Evolutionary conservation across 1,140 invertebrate genomes (phyloP), one percentile per base, ranked within the genome.

Genomic region (Elysia chlorotica): DNA sequence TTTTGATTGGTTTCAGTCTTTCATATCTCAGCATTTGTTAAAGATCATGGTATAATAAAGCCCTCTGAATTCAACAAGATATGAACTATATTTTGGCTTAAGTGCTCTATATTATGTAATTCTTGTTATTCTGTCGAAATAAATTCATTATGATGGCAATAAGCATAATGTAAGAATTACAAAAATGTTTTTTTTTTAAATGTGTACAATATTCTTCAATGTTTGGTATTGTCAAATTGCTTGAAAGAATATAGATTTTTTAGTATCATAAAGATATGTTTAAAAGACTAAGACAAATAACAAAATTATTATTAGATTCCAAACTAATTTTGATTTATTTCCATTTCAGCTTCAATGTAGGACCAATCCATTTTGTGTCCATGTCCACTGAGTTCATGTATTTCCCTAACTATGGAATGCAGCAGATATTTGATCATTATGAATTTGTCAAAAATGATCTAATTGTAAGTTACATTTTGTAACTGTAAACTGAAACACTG

Each of bases 331-430:
- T 5, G 65, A 2, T 61, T 25, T 65, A 28, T 61, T 66, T 71
- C 53, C 71, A 57, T 82, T 87, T 73, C 80, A 89, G 88, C 75
- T 87, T 89, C 74, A 92, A 99, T 84, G 86, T 99, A 74, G 97
- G 97, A 0, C 94, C 95, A 14, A 91, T 95, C 21, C 97, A 99
- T 75, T 75, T 87, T 23, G 81, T 87, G 54, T 93, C 92, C 5
- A 92, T 99, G 68, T 95, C 94, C 69, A 98, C 97, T 0, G 98
- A 99, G 89, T 93, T 93, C 76, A 99, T 98, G 85, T 99, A 97
- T 86, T 99, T 93, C 85, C 10, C 81, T n/a, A 69, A 96, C 74
- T 97, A 94, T 87, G 96, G 96, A 4, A 83, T 95, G 23, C 23
- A 70, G 35, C 92, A 93, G 80, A 84, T 97, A 10, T 87, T 93